Evolutionary conservation across 2,113 vertebrate genomes (phyloP).

Genomic region (Condylura cristata): DNA sequence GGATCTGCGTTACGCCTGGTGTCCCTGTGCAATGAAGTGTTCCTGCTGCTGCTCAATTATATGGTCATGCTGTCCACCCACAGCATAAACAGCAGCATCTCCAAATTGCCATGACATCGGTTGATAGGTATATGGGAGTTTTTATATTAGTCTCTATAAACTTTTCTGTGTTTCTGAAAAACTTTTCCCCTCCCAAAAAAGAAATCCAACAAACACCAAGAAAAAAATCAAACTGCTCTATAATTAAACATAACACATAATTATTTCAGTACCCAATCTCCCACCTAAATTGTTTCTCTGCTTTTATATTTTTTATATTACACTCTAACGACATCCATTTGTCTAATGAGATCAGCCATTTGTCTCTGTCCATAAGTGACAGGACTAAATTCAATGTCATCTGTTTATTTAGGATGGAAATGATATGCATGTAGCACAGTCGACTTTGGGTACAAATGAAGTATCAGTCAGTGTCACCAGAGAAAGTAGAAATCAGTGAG

Average conservation of each 20-base stretch:
- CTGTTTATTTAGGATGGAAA: constrained; percentile 77
- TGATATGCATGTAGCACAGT: constrained; percentile 71
- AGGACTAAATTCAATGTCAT: constrained; percentile 70
- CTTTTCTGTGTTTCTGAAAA: constrained; percentile 32
- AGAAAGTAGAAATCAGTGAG: constrained; percentile 63
- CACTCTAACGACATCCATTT: constrained; percentile 59
- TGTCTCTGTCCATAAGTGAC: constrained; percentile 63
- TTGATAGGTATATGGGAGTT: not conserved
- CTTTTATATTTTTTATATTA: constrained; percentile 48
- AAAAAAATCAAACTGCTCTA: constrained; percentile 50
- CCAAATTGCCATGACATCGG: not conserved
- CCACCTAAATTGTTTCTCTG: constrained; percentile 67
- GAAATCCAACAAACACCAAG: constrained; percentile 26
- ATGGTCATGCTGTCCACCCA: not conserved
- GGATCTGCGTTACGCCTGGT: not conserved
- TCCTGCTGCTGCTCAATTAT: constrained; percentile 24
- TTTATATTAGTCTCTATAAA: constrained; percentile 36
- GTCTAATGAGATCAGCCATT: constrained; percentile 71
- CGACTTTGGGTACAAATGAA: constrained; percentile 68
- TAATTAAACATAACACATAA: constrained; percentile 53
- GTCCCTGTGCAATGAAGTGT: constrained; percentile 20
- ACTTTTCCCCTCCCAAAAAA: not conserved
- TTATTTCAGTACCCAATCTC: constrained; percentile 54
- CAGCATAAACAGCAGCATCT: constrained; percentile 38
- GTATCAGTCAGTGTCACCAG: constrained; percentile 65